phyloP scores from a whole-genome alignment of 2,113 vertebrate genomes.

The Channa argus region DNA sequence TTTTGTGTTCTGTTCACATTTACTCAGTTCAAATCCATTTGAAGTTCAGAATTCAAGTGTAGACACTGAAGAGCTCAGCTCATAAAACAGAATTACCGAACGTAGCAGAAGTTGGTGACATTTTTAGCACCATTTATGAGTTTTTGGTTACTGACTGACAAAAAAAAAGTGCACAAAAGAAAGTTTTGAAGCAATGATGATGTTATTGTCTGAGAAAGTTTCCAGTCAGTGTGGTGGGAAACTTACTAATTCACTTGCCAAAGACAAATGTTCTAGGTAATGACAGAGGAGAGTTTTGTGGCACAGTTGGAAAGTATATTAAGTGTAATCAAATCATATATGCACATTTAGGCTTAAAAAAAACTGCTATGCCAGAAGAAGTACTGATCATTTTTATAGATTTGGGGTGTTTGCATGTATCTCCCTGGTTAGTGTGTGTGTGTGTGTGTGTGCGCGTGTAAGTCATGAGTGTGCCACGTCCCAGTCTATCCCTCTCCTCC shows the following conservation, averaged over 20 bases:
- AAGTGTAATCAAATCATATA: not conserved
- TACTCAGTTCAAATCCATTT: too few relatives aligned
- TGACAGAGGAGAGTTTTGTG: not conserved
- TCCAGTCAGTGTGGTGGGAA: constrained; percentile 5
- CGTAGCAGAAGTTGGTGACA: too few relatives aligned
- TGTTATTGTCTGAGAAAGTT: constrained; percentile 30
- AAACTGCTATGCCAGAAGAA: not conserved
- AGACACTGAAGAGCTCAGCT: too few relatives aligned
- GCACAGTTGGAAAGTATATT: not conserved
- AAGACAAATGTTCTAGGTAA: constrained; percentile 3
- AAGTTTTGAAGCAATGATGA: not conserved
- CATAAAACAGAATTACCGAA: too few relatives aligned
- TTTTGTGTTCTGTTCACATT: too few relatives aligned
- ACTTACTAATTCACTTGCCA: constrained; percentile 6
- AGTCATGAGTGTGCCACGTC: constrained; percentile 57
- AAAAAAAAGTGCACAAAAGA: too few relatives aligned
- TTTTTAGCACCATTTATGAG: too few relatives aligned
- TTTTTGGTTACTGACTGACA: too few relatives aligned
- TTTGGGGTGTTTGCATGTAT: not conserved
- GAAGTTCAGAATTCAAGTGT: too few relatives aligned
- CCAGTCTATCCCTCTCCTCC: constrained; percentile 21
- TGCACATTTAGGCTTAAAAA: not conserved
- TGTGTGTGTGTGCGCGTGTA: not conserved
- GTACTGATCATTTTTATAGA: not conserved
- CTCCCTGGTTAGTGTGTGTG: not conserved